Percentiles rank a stretch among this genome's conserved stretches.
These are phyloP conservation scores for Melanotaenia boesemani DNA, from an alignment of 2,797 vertebrate genomes.

Conservation along the genomic window DNA sequence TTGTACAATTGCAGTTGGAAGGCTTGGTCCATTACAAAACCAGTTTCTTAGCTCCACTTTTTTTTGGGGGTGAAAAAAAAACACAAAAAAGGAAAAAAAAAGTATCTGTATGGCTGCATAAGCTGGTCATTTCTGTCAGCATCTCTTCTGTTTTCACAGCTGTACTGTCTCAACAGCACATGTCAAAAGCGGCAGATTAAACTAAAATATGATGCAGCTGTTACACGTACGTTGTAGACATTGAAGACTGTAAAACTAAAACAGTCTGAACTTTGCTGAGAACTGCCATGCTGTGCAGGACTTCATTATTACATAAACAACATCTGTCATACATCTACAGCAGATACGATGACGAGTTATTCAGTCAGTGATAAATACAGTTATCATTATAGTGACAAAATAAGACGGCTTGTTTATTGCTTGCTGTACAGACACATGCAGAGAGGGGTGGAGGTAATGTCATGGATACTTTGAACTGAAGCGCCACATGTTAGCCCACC, in stretches of 20 bases:
- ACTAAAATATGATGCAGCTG: constrained; percentile 4
- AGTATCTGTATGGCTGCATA: not conserved
- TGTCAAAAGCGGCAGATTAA: not conserved
- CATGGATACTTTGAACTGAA: constrained; percentile 40
- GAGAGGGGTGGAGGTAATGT: constrained; percentile 33
- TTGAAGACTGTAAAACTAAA: too few species aligned
- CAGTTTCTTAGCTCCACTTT: not conserved
- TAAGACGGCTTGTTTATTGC: constrained; percentile 7
- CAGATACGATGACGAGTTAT: too few species aligned
- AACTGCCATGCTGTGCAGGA: not conserved
- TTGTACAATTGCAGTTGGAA: too few species aligned
- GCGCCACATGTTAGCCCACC: constrained; percentile 34
- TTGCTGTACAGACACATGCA: constrained; percentile 12
- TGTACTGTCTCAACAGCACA: not conserved
- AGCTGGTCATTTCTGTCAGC: not conserved
- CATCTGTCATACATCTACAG: not conserved
- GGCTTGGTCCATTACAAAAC: too few species aligned
- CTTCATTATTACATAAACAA: not conserved
- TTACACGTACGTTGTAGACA: not conserved
- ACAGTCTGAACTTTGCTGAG: not conserved
- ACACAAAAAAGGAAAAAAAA: too few species aligned
- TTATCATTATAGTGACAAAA: not conserved
- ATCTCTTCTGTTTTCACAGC: constrained; percentile 4
- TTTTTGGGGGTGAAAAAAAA: too few species aligned
- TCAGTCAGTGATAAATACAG: too few species aligned